Evolutionary conservation across 2,888 invertebrate genomes (phyloP), one percentile per base, ranked within the genome.

Genomic region (Thalpophila matura): DNA sequence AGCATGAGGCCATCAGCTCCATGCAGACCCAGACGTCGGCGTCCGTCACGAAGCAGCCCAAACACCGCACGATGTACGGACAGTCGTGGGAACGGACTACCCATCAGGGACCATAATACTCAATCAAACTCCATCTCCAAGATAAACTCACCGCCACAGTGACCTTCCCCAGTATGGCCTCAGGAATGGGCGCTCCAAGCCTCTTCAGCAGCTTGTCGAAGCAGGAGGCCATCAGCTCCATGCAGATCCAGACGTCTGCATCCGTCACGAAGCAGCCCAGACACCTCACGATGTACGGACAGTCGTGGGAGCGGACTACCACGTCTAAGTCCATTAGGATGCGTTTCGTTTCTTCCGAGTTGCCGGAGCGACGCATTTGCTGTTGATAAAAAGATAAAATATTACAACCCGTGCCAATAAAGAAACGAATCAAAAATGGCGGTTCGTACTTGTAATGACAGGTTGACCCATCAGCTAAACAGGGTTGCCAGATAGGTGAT

Each of bases 21-120:
- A 99, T 99, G 90, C 99, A 99, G 87, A 99, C 99, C 99, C 99
- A 99, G 0, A 99, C 99, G 91, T 99, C 99, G 0, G 98, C 97
- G 88, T 98, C 98, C 0, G 98, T 99, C 56, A 99, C 99, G 93
- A 99, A 99, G 94, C 99, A 99, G 38, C 99, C 99, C 84, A 99
- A 96, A 91, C 99, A 99, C 89, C 98, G 97, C 80, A 99, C 99
- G 81, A 99, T 99, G 94, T 98, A 99, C 33, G 98, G 98, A 93
- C 99, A 99, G 92, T 99, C 99, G 85, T 99, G 98, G 20, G 99
- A 99, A 78, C 99, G 98, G n/a, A 99, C 96, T 59, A 99, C 99
- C 46, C n/a, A n/a, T n/a, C n/a, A n/a, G n/a, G n/a, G n/a, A n/a
- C n/a, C n/a, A n/a, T n/a, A n/a, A n/a, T n/a, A n/a, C n/a, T n/a